phyloP scores from a whole-genome alignment of 35 echinoderm and acorn worm genomes.

The Ptychodera flava region DNA sequence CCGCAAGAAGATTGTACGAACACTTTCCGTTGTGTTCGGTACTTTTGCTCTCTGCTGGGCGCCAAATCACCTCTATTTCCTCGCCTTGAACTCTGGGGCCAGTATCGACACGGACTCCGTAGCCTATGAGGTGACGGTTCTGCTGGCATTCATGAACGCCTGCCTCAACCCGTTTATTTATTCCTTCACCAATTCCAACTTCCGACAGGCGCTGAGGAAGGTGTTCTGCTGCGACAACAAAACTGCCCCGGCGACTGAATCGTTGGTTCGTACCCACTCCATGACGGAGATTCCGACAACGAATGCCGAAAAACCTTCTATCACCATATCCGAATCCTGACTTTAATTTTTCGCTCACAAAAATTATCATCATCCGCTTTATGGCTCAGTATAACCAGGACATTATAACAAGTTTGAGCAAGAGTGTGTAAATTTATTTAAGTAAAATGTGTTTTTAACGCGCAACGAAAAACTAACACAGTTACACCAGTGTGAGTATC shows the following conservation, averaged over 20 bases:
- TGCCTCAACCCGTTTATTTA: slow-evolving; percentile 95
- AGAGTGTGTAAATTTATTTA: too few species aligned
- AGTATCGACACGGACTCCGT: slow-evolving; percentile 50
- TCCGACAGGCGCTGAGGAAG: slow-evolving; percentile 46
- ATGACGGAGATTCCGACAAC: background rate
- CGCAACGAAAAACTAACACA: too few species aligned
- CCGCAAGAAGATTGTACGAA: slow-evolving; percentile 75
- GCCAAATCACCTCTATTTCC: slow-evolving; percentile 86
- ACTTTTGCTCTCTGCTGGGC: slow-evolving; percentile 95
- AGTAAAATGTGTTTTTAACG: too few species aligned
- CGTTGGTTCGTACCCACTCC: background rate
- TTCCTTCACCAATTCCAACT: slow-evolving; percentile 71
- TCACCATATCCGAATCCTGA: too few species aligned
- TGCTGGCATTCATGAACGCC: slow-evolving; percentile 78
- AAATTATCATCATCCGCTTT: too few species aligned
- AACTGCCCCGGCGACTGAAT: background rate
- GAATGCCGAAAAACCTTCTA: too few species aligned
- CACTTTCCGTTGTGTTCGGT: slow-evolving; percentile 57
- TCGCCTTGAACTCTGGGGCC: slow-evolving; percentile 69
- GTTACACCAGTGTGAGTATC: too few species aligned
- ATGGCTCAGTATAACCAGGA: too few species aligned
- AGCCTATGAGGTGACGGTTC: slow-evolving; percentile 71
- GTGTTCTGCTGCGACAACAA: slow-evolving; percentile 24
- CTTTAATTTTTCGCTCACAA: too few species aligned
- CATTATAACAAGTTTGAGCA: too few species aligned